phyloP scores from a whole-genome alignment of 2,888 invertebrate genomes.

The Pyrrhia umbra region DNA sequence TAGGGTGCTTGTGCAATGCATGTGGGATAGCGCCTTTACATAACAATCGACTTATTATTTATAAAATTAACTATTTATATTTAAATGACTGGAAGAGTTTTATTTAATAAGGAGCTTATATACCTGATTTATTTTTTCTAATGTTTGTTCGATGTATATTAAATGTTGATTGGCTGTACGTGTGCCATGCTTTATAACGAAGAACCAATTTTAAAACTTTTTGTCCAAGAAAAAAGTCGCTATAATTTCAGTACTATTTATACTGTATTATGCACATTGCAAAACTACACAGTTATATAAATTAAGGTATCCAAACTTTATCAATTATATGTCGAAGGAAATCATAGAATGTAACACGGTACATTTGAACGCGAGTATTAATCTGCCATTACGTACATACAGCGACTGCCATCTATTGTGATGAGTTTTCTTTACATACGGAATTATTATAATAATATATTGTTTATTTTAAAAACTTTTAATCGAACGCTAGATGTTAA shows the following conservation, averaged over 20 bases:
- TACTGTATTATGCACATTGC: background rate
- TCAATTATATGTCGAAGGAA: background rate
- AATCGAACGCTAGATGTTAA: conserved; percentile 68
- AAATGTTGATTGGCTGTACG: conserved; percentile 16
- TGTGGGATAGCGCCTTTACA: conserved; percentile 4
- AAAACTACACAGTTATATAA: background rate
- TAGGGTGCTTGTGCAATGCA: background rate
- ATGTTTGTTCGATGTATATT: conserved; percentile 34
- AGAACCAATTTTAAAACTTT: conserved; percentile 17
- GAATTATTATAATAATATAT: conserved; percentile 59
- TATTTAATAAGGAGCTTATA: conserved; percentile 39
- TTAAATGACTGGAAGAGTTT: conserved; percentile 30
- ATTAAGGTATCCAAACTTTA: too few relatives aligned
- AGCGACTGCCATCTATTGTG: conserved; percentile 63
- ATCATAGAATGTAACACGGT: conserved; percentile 11
- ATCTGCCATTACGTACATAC: conserved; percentile 54
- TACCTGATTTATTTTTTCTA: conserved; percentile 36
- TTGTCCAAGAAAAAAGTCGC: conserved; percentile 2
- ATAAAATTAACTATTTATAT: conserved; percentile 33
- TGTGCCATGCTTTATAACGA: conserved; percentile 29
- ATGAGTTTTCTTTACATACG: conserved; percentile 47
- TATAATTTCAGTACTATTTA: conserved; percentile 3
- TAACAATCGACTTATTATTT: conserved; percentile 9
- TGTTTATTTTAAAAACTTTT: conserved; percentile 63
- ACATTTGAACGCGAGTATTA: conserved; percentile 45